These are phyloP conservation scores for Oscheius sp. DNA, from an alignment of 1,140 invertebrate genomes.

Conservation along the genomic window DNA sequence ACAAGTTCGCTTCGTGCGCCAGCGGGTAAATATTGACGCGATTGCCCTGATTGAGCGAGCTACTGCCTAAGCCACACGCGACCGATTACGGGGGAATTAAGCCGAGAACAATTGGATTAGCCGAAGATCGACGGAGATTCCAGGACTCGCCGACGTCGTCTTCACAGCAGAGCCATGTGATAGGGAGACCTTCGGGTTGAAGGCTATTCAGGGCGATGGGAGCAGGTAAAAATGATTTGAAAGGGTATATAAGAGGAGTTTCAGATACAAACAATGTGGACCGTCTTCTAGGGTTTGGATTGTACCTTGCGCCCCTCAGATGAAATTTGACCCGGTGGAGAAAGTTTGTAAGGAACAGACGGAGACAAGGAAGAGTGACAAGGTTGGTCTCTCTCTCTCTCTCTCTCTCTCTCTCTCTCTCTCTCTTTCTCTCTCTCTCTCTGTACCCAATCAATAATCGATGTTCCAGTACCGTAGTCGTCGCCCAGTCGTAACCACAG, in stretches of 20 bases:
- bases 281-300: constrained; percentile 21
- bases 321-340: constrained; percentile 26
- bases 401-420: too few species aligned
- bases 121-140: too few species aligned
- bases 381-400: too few species aligned
- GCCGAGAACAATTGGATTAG: too few species aligned
- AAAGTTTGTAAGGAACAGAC: constrained; percentile 8
- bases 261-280: constrained; percentile 13
- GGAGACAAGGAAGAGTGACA: neutral
- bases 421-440: too few species aligned
- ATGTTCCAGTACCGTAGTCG: neutral
- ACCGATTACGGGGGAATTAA: too few species aligned
- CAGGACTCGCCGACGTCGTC: neutral
- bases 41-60: constrained; percentile 1
- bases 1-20: constrained; percentile 7
- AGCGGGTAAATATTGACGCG: constrained; percentile 1
- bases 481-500: neutral
- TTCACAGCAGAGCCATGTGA: neutral
- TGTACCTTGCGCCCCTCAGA: constrained; percentile 21
- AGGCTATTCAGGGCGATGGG: neutral
- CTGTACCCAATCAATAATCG: neutral
- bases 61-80: constrained; percentile 8
- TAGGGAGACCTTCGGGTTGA: neutral
- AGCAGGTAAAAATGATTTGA: too few species aligned
- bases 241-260: too few species aligned